phyloP scores from a whole-genome alignment of 2,888 invertebrate species.

The Agrotis clavis region DNA sequence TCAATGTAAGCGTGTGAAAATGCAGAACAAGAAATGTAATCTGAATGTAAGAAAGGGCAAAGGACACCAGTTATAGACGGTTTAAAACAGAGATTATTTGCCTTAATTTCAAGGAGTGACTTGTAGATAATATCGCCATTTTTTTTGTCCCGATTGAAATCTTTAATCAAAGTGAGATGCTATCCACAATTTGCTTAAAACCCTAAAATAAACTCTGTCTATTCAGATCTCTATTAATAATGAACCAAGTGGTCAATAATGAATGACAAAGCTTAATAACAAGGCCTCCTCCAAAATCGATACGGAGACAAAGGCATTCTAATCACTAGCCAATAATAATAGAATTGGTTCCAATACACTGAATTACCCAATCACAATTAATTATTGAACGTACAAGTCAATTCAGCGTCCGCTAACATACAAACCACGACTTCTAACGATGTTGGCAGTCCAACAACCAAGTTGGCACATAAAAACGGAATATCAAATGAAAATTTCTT shows the following conservation, averaged over 20 bases:
- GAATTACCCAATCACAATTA: conserved; percentile 20
- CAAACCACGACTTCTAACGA: conserved; percentile 55
- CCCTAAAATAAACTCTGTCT: too few species aligned
- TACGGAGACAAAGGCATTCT: conserved; percentile 14
- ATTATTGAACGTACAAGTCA: conserved; percentile 12
- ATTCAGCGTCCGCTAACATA: conserved; percentile 43
- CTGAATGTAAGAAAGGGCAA: background rate
- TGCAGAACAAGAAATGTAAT: background rate
- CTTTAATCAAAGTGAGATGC: too few species aligned
- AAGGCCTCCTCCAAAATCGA: conserved; percentile 7
- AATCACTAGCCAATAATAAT: conserved; percentile 14
- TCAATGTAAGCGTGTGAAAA: conserved; percentile 34
- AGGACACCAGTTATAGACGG: background rate
- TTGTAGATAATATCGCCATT: too few species aligned
- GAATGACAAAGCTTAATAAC: background rate
- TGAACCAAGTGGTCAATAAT: too few species aligned
- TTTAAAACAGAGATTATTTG: too few species aligned
- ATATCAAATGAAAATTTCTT: conserved; percentile 82
- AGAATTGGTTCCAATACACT: conserved; percentile 15
- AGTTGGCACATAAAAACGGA: conserved; percentile 78
- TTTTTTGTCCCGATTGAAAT: too few species aligned
- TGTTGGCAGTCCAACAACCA: conserved; percentile 69
- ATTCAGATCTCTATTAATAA: too few species aligned
- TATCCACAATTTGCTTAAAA: too few species aligned
- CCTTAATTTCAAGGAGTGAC: too few species aligned